Conservation (phyloP, 2,113 vertebrate genomes). For the Eubucco bourcierii region DNA sequence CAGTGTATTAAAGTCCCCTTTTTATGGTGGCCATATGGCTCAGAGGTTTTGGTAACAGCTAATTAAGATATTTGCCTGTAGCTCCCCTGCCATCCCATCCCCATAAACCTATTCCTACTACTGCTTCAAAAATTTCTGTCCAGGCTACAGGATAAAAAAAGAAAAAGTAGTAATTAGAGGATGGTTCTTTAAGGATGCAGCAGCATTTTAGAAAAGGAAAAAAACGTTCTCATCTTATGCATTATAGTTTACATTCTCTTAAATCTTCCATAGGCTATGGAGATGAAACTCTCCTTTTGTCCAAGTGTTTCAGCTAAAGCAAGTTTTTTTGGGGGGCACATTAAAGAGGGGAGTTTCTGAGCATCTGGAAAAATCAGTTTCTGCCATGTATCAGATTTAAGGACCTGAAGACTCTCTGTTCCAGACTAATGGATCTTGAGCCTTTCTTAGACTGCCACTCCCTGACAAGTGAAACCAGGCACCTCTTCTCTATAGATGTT, state of each 20-base stretch:
- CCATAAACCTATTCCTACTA: neutral
- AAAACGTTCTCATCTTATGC: neutral
- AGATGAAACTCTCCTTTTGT: neutral
- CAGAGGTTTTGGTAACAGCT: slow-evolving; percentile 53
- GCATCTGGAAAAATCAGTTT: neutral
- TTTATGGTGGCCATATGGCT: slow-evolving; percentile 58
- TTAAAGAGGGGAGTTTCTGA: neutral
- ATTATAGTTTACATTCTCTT: neutral
- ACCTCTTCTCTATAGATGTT: neutral
- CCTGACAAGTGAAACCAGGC: neutral
- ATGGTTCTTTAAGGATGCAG: neutral
- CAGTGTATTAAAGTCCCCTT: slow-evolving; percentile 47
- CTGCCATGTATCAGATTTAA: neutral
- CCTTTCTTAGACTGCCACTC: neutral
- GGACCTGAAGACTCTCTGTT: neutral
- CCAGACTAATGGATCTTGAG: neutral
- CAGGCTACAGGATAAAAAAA: neutral
- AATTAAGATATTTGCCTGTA: slow-evolving; percentile 42
- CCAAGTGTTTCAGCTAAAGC: neutral
- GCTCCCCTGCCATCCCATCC: neutral
- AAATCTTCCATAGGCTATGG: neutral
- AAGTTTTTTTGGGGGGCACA: neutral
- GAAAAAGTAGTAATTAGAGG: neutral
- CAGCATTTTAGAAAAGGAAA: accelerated
- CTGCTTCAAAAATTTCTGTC: neutral